These are phyloP conservation scores for Latheticus oryzae DNA, from an alignment of 2,888 invertebrate species.

Conservation along the genomic window DNA sequence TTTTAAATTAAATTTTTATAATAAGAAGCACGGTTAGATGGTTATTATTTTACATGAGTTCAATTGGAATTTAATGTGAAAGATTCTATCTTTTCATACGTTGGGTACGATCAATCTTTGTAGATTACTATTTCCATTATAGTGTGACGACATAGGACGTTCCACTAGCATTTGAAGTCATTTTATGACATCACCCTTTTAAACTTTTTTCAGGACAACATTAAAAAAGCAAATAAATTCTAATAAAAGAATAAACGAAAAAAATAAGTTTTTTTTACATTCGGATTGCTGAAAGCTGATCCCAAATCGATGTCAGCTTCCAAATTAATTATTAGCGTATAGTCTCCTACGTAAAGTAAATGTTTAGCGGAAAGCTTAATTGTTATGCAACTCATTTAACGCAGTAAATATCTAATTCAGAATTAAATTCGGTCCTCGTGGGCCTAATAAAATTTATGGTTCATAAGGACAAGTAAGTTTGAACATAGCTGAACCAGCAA, in stretches of 20 bases:
- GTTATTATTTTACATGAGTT: constrained; percentile 29
- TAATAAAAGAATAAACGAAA: too few species aligned
- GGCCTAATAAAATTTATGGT: constrained; percentile 45
- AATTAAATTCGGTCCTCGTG: constrained; percentile 43
- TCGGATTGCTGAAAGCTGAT: too few species aligned
- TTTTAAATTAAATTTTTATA: too few species aligned
- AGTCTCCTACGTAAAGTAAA: constrained; percentile 37
- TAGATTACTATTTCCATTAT: constrained; percentile 42
- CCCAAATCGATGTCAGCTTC: too few species aligned
- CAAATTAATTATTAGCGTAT: constrained; percentile 38
- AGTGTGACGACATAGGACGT: constrained; percentile 36
- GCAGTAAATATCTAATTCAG: constrained; percentile 44
- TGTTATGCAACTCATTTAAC: constrained; percentile 47
- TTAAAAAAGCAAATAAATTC: constrained; percentile 2
- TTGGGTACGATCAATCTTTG: constrained; percentile 41
- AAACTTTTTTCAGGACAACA: constrained; percentile 38
- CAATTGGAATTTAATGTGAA: constrained; percentile 34
- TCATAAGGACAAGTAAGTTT: constrained; percentile 45
- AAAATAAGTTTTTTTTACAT: too few species aligned
- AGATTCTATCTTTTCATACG: constrained; percentile 40
- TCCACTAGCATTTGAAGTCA: constrained; percentile 37
- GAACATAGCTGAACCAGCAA: constrained; percentile 35
- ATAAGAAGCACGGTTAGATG: too few species aligned
- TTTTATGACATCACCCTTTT: constrained; percentile 39
- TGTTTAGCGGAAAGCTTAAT: constrained; percentile 38